phyloP scores from a whole-genome alignment of 2,113 vertebrate genomes.

The Axis porcinus region DNA sequence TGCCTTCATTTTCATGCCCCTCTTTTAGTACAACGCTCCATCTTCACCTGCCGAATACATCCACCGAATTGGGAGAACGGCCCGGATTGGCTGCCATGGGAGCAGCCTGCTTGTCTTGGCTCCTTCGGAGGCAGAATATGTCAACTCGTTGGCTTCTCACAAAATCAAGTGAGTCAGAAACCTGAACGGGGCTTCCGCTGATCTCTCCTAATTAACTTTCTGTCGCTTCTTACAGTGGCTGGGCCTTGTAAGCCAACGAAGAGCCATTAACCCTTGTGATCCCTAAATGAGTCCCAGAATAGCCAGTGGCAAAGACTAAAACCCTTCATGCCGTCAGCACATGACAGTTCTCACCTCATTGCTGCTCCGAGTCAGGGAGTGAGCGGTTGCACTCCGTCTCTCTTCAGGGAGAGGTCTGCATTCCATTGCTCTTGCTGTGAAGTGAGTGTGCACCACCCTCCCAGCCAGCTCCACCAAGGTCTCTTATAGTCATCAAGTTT shows the following conservation, averaged over 20 bases:
- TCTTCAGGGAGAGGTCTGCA: neutral
- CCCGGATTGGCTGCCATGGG: slow-evolving; percentile 91
- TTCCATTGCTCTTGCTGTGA: neutral
- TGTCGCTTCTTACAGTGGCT: slow-evolving; percentile 72
- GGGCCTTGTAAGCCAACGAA: slow-evolving; percentile 79
- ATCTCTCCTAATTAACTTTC: slow-evolving; percentile 84
- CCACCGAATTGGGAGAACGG: slow-evolving; percentile 94
- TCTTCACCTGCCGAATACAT: slow-evolving; percentile 90
- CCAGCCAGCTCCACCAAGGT: neutral
- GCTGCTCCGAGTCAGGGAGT: neutral
- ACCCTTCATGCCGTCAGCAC: slow-evolving; percentile 56
- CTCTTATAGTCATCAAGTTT: neutral
- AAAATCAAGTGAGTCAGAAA: slow-evolving; percentile 95
- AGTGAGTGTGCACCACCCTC: neutral
- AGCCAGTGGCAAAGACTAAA: slow-evolving; percentile 71
- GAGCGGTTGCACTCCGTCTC: neutral
- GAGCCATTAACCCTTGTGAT: slow-evolving; percentile 82
- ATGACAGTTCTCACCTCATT: slow-evolving; percentile 52
- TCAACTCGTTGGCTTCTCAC: slow-evolving; percentile 91
- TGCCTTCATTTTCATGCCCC: slow-evolving; percentile 59
- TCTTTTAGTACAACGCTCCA: slow-evolving; percentile 89
- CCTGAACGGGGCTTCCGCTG: slow-evolving; percentile 71
- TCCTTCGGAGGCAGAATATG: slow-evolving; percentile 91
- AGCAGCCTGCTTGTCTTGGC: slow-evolving; percentile 94
- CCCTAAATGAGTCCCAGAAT: slow-evolving; percentile 74